Conservation (phyloP, 2,797 vertebrate species). For the Hyperoplus immaculatus region DNA sequence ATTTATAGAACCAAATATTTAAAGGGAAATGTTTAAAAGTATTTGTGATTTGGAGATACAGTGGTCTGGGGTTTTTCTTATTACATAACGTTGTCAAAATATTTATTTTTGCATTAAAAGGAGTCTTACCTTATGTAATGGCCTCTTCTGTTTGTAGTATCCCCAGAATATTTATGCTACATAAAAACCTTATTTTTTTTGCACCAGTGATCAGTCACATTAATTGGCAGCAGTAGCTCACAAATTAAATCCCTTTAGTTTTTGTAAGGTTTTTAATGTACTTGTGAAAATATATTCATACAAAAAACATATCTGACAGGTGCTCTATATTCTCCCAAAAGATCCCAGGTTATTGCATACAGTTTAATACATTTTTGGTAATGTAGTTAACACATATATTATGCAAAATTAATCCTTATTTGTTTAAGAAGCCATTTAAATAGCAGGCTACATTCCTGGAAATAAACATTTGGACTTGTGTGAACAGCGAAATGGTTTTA, state of each 20-base stretch:
- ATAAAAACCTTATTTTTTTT: background rate
- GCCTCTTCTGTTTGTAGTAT: constrained; percentile 14
- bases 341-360: background rate
- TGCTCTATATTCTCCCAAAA: background rate
- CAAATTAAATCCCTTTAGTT: background rate
- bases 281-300: background rate
- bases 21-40: background rate
- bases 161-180: background rate
- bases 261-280: background rate
- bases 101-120: constrained; percentile 19
- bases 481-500: background rate
- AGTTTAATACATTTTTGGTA: background rate
- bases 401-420: background rate
- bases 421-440: background rate
- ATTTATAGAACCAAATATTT: background rate
- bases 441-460: background rate
- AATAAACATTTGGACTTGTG: background rate
- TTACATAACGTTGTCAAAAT: constrained; percentile 41
- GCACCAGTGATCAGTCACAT: background rate
- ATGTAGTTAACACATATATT: background rate
- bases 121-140: constrained; percentile 54
- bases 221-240: background rate
- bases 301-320: background rate
- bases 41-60: constrained; percentile 27
- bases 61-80: background rate